Evolutionary conservation across 2,113 vertebrate species (phyloP), one percentile per base, ranked within the genome.

Genomic region (Perca fluviatilis): DNA sequence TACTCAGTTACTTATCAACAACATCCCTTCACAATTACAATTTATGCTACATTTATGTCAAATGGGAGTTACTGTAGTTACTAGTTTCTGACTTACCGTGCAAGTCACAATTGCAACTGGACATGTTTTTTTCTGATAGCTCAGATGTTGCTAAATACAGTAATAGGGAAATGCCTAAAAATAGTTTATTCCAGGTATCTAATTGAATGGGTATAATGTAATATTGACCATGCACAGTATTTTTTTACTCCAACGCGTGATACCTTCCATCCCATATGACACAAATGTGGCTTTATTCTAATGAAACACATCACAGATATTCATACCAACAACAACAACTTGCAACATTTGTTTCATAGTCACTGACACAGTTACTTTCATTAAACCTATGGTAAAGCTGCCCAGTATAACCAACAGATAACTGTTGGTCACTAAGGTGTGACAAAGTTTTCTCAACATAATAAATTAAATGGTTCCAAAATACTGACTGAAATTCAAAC

Each of bases 1-100:
- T 11, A 60, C n/a, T 25, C 16, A 2, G 33, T 83, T 71, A 83
- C 43, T 57, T 23, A 68, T 49, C 13, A 64, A 4, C 11, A 67
- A 57, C 21, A 4, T 60, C 53, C 0, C 3, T 12, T 7, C 0
- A 62, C 2, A 58, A 67, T 3, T 2, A 66, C 27, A 9, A 67
- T 47, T 58, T 30, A 30, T 18, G 23, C n/a, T 23, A n/a, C 56
- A 53, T 54, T 67, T 18, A 49, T 51, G 58, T 43, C 53, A 49
- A 2, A 3, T 18, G 15, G 53, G 36, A 56, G 3, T 15, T n/a
- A 18, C 25, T 36, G 23, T 23, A 15, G 13, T 15, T 5, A 23
- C 11, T 21, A 51, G 16, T 13, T 36, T 50, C 10, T 49, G 5
- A 13, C 19, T 33, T 67, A 51, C 16, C 25, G 10, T 33, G 1